Conservation (phyloP, 2,797 vertebrate genomes). For the Agapornis canus region DNA sequence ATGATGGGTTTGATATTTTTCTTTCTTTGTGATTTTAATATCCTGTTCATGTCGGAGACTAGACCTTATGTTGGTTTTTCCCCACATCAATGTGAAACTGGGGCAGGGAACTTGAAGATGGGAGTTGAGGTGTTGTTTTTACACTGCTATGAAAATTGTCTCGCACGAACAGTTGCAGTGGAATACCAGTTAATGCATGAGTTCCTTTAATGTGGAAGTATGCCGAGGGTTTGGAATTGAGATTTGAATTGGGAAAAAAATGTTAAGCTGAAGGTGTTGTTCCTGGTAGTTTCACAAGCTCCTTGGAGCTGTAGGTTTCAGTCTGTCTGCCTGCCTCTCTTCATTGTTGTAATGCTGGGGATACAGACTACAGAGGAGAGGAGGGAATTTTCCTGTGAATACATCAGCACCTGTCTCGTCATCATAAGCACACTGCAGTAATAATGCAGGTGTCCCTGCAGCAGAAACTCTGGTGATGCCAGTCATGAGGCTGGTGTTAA, state of each 20-base stretch:
- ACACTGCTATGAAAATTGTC: background rate
- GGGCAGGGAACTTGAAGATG: background rate
- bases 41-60: background rate
- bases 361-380: background rate
- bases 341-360: background rate
- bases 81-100: background rate
- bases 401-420: slow-evolving; percentile 23
- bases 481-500: background rate
- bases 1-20: background rate
- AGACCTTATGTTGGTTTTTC: background rate
- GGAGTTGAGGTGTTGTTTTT: background rate
- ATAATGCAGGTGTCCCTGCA: slow-evolving; percentile 54
- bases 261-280: background rate
- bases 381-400: background rate
- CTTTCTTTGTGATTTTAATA: background rate
- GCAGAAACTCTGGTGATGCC: background rate
- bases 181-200: background rate
- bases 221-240: background rate
- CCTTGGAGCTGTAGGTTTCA: background rate
- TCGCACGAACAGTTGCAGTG: background rate
- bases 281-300: background rate
- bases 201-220: background rate
- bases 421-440: slow-evolving; percentile 23
- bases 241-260: background rate
- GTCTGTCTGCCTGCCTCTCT: background rate